Conservation (phyloP, 2,113 vertebrate species). For the Phalacrocorax aristotelis region DNA sequence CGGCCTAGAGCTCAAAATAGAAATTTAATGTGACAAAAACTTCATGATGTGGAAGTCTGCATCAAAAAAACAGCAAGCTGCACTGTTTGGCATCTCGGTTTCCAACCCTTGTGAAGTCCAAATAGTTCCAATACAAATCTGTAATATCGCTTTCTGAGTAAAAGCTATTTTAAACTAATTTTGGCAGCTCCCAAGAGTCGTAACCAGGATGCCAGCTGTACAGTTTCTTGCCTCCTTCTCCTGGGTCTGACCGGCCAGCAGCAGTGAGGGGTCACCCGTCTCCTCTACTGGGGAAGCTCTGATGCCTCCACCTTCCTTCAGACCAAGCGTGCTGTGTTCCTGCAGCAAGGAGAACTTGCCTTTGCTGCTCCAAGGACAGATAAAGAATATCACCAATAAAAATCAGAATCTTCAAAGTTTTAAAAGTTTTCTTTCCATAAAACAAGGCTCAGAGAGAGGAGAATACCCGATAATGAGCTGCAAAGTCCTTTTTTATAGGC, state of each 20-base stretch:
- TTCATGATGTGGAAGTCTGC: background rate
- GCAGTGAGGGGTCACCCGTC: fast-evolving
- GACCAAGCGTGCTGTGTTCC: background rate
- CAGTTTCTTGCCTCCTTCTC: background rate
- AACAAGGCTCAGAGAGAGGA: background rate
- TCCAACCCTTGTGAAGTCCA: background rate
- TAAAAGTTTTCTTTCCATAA: background rate
- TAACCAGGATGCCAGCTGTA: conserved; percentile 9
- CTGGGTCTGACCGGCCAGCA: background rate
- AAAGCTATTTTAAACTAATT: conserved; percentile 35
- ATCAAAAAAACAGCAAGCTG: background rate
- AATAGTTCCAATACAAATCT: conserved; percentile 18
- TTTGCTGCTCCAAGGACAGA: background rate
- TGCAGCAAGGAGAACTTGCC: background rate
- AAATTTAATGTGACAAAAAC: background rate
- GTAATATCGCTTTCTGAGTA: background rate
- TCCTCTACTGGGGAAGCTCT: background rate
- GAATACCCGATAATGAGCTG: background rate
- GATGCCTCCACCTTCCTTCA: background rate
- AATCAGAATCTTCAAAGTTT: background rate
- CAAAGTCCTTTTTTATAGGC: background rate
- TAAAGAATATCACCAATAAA: background rate
- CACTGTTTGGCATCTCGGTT: background rate
- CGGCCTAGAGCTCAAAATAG: background rate
- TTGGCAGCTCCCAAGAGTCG: background rate